Base-by-base conservation (phyloP, 2,888 invertebrate species). In the Prosopocoilus inquinatus region DNA sequence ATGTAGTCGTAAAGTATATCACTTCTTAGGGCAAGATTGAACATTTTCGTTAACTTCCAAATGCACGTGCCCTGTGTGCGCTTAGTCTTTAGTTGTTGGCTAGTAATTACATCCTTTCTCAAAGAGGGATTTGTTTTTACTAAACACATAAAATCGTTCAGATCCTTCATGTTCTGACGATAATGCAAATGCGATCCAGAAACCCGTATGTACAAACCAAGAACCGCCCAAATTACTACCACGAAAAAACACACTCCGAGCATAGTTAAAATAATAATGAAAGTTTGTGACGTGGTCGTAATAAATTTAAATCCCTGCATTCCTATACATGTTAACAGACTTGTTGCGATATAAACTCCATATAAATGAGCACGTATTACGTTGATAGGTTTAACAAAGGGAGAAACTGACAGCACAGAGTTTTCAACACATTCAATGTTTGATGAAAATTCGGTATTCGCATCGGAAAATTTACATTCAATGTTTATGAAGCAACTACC, bases 1-100 rank as follows among this genome's bases (percentile, higher is more conserved):
- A 56, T 57, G 36, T 56, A 51, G 7, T 54, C 48, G 28, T 45
- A 58, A 9, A 60, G 35, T 33, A 62, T 46, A 16, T 62, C 62
- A n/a, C 43, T 47, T 34, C 51, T 41, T 47, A 62, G 35, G 12
- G 53, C 34, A n/a, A n/a, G 7, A 12, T 36, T 49, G 33, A 57
- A 57, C 9, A 53, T 45, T 15, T 44, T 32, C 9, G 50, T 43
- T 11, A 57, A 38, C 9, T 38, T 13, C 16, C 38, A 53, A 13
- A 57, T 53, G 7, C 49, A 44, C 16, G 20, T 47, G 1, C 47
- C 53, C n/a, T 49, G 7, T 41, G 49, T 45, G 20, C 43, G 33
- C 12, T 32, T 49, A 52, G 53, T 53, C 45, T 53, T 57, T 12
- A 57, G 38, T 39, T 53, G 53, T n/a, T 45, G 53, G 8, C 28